A percentile compares a stretch with the other conserved stretches of the same genome.
These are phyloP conservation scores for Stenotaenia linearis DNA, from an alignment of 2,888 invertebrate species.

Conservation along the genomic window DNA sequence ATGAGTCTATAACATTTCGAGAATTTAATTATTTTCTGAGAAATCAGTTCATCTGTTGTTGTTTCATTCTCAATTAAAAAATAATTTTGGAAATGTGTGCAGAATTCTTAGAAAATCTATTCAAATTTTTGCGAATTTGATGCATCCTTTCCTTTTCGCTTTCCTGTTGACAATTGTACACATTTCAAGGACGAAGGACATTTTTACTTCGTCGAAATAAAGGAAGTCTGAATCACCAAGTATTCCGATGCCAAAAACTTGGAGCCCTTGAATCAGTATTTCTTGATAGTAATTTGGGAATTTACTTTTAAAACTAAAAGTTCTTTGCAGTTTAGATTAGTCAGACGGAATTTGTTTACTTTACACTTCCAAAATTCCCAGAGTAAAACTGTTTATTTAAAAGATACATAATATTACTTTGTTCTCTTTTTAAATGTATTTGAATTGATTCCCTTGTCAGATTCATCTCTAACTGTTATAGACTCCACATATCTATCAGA, in stretches of 20 bases:
- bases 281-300: no score
- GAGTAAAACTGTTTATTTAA: background rate
- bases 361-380: background rate
- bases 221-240: background rate
- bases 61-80: no score
- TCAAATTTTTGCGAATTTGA: background rate
- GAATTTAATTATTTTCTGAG: no score
- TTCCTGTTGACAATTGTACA: background rate
- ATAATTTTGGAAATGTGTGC: no score
- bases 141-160: background rate
- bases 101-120: background rate
- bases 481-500: background rate
- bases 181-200: background rate
- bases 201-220: background rate
- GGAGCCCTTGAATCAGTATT: background rate
- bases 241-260: background rate
- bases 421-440: background rate
- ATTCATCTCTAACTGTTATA: background rate
- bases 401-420: background rate
- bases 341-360: background rate
- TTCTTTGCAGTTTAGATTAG: background rate
- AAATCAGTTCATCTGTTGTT: no score
- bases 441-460: background rate
- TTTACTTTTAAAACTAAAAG: no score
- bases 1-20: background rate